A percentile compares a stretch with the other conserved stretches of the same genome.
phyloP scores from a whole-genome alignment of 2,797 vertebrate genomes.

The Dendrocincla tyrannina region DNA sequence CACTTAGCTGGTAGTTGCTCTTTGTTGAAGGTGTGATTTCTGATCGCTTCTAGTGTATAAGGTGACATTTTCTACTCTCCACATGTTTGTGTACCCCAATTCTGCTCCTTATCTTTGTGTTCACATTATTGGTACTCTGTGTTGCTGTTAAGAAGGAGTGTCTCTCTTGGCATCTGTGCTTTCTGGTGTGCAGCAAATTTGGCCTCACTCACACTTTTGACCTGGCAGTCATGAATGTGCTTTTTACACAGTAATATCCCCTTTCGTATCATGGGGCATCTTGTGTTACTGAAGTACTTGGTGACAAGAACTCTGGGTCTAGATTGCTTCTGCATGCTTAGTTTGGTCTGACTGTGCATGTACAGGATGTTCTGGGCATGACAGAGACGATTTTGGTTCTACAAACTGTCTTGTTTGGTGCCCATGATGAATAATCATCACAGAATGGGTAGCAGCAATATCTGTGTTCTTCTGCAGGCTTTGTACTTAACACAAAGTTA shows the following conservation, averaged over 20 bases:
- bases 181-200: not conserved
- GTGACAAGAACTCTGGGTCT: not conserved
- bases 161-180: not conserved
- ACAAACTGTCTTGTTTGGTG: rapidly evolving
- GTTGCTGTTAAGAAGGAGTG: not conserved
- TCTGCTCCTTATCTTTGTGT: not conserved
- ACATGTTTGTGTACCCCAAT: not conserved
- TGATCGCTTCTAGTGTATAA: not conserved
- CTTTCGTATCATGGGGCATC: not conserved
- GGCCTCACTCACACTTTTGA: not conserved
- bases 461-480: not conserved
- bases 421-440: not conserved
- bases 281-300: not conserved
- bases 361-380: not conserved
- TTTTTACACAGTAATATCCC: not conserved
- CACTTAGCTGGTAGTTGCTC: not conserved
- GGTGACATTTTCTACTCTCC: not conserved
- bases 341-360: not conserved
- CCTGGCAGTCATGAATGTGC: not conserved
- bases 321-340: not conserved
- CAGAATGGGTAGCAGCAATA: not conserved
- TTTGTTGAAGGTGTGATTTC: not conserved
- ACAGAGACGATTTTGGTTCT: not conserved
- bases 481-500: not conserved
- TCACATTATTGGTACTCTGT: not conserved